These are phyloP conservation scores for Heliconius congener DNA, from an alignment of 1,140 invertebrate genomes.

Conservation along the genomic window DNA sequence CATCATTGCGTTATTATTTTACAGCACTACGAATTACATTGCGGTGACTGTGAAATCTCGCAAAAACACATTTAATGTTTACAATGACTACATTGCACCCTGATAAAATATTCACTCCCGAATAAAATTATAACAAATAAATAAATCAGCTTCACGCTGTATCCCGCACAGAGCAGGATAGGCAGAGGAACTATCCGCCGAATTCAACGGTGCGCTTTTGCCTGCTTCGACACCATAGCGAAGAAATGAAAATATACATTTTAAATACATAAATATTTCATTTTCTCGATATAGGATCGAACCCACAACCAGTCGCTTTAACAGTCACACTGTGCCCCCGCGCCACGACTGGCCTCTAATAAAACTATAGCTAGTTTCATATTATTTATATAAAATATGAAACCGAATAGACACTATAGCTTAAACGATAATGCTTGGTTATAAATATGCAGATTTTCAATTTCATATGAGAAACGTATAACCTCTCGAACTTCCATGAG, in stretches of 20 bases:
- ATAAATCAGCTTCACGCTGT: too few species aligned
- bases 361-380: not conserved
- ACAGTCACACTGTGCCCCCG: too few species aligned
- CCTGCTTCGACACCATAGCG: too few species aligned
- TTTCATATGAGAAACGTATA: not conserved
- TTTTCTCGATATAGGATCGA: too few species aligned
- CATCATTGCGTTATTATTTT: not conserved
- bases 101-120: not conserved
- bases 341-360: too few species aligned
- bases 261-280: too few species aligned
- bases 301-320: too few species aligned
- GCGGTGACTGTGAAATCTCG: not conserved
- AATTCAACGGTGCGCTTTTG: too few species aligned
- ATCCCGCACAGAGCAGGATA: too few species aligned
- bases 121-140: not conserved
- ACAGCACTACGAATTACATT: not conserved
- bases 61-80: not conserved
- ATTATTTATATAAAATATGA: not conserved
- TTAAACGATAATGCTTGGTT: not conserved
- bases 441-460: not conserved
- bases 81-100: not conserved
- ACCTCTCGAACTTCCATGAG: not conserved
- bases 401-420: not conserved
- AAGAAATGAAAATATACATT: too few species aligned
- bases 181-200: too few species aligned